phyloP scores from a whole-genome alignment of 2,888 invertebrate species.

The Sminthurinus aureus region DNA sequence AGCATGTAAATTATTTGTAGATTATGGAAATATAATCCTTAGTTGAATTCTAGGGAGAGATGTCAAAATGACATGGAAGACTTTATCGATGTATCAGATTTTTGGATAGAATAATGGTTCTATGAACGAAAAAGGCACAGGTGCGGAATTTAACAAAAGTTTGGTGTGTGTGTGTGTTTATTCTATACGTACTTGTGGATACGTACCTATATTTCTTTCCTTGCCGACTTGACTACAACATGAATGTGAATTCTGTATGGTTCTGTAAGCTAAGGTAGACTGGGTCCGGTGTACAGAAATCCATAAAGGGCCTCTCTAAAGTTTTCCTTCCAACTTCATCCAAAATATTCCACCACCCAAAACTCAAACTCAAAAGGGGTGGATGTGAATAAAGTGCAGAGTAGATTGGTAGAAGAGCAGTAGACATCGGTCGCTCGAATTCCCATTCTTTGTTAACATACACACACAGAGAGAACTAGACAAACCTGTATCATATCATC shows the following conservation, averaged over 20 bases:
- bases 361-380: conserved; percentile 20
- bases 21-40: no score
- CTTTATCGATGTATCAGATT: background rate
- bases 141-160: background rate
- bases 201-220: background rate
- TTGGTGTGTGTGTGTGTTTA: background rate
- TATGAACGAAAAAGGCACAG: background rate
- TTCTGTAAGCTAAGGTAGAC: conserved; percentile 6
- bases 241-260: background rate
- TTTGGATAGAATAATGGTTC: background rate
- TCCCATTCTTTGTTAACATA: background rate
- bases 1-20: no score
- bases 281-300: conserved; percentile 22
- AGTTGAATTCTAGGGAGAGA: background rate
- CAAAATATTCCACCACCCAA: conserved; percentile 18
- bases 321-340: background rate
- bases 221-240: no score
- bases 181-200: background rate
- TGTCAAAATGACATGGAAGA: background rate
- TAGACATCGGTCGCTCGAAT: background rate
- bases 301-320: conserved; percentile 26
- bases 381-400: background rate
- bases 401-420: no score
- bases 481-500: background rate
- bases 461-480: background rate